Percentiles rank a stretch among this genome's conserved stretches.
These are phyloP conservation scores for Actinopyga echinites DNA, from an alignment of 53 echinoderm and acorn worm genomes.

Conservation along the genomic window DNA sequence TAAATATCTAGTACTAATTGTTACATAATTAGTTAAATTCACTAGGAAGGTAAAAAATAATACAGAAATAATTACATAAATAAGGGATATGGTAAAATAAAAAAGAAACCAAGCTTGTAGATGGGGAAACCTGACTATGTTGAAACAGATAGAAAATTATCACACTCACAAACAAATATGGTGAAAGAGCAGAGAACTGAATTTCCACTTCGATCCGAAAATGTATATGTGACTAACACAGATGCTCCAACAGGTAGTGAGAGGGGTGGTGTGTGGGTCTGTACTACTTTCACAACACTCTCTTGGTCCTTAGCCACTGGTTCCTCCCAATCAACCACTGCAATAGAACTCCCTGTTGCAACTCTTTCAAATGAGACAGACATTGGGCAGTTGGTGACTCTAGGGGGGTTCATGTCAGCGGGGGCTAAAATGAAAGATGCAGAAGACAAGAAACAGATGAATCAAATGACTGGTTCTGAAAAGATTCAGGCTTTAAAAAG, in stretches of 20 bases:
- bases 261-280: not conserved
- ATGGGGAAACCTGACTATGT: too few species aligned
- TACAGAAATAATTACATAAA: too few species aligned
- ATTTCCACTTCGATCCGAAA: not conserved
- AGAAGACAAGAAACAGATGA: too few species aligned
- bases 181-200: not conserved
- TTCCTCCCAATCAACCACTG: slow-evolving; percentile 13
- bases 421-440: not conserved
- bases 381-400: not conserved
- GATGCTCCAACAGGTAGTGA: not conserved
- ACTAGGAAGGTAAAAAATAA: too few species aligned
- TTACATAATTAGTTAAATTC: too few species aligned
- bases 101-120: too few species aligned
- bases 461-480: too few species aligned
- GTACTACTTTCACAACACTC: not conserved
- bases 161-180: slow-evolving; percentile 12
- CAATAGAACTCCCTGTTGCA: not conserved
- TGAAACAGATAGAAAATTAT: too few species aligned
- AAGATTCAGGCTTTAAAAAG: too few species aligned
- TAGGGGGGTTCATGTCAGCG: not conserved
- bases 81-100: too few species aligned
- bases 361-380: not conserved
- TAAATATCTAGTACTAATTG: too few species aligned
- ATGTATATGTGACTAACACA: not conserved
- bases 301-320: slow-evolving; percentile 13